Evolutionary conservation across 2,888 invertebrate genomes (phyloP).

Genomic region (Nymphalis urticae): DNA sequence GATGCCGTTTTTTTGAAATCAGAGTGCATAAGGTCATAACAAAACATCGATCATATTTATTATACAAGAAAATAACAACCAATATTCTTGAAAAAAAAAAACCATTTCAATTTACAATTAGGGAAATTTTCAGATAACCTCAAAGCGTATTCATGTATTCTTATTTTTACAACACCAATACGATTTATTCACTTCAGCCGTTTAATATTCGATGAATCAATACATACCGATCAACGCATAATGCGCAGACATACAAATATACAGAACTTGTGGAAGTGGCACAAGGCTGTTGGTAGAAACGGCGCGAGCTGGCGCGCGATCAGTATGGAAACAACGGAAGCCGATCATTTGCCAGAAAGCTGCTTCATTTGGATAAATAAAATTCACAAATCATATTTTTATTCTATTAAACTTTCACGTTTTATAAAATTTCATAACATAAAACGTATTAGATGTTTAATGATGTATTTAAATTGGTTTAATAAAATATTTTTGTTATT

Average conservation of each 20-base stretch:
- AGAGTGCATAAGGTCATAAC: background rate
- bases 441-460: background rate
- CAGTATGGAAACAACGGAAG: conserved; percentile 58
- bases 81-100: background rate
- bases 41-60: background rate
- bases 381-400: conserved; percentile 1
- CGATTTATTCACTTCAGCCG: conserved; percentile 35
- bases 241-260: conserved; percentile 53
- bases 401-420: background rate
- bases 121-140: conserved; percentile 38
- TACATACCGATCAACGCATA: conserved; percentile 43
- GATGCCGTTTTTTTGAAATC: background rate
- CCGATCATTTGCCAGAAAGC: conserved; percentile 52
- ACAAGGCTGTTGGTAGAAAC: conserved; percentile 70
- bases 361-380: conserved; percentile 25
- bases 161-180: conserved; percentile 38
- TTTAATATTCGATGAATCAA: conserved; percentile 45
- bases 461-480: conserved; percentile 2
- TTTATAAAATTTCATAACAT: background rate
- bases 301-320: conserved; percentile 45
- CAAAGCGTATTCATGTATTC: conserved; percentile 36
- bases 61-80: background rate
- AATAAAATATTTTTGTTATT: background rate
- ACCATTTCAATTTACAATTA: conserved; percentile 30
- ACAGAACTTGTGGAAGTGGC: conserved; percentile 61